Base-by-base conservation (phyloP, 2,113 vertebrate species). In the Lethenteron camtschaticum region DNA sequence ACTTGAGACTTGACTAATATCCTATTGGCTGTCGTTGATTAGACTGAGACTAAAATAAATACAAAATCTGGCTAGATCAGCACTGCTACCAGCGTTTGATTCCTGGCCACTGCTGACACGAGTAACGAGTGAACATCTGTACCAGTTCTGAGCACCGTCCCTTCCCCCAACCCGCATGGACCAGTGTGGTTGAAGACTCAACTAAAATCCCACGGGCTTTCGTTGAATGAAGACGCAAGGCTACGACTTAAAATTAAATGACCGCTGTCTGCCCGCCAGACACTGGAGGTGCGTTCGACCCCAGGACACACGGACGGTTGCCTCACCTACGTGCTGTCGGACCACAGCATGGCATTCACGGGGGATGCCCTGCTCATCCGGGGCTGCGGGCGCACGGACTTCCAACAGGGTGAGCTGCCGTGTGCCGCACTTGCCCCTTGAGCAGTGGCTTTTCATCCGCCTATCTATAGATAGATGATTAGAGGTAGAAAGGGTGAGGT, bases 281-380 rank as follows among this genome's bases (percentile, higher is more conserved):
- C 63, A 70, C 71, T 91, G 78, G 79, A 74, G 13, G 82, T 82
- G 20, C 80, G 75, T 20, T 79, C 86, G 75, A 90, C 87, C 3
- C 88, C 87, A 0, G 89, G 88, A 70, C 88, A 92, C 79, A 91
- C 89, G 0, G 83, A 88, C 0, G 87, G 89, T 20, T 92, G 89
- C 74, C 69, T 86, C 74, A 82, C 83, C 0, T 82, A 84, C 14
- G 82, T 92, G 59, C 73, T 81, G 9, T 78, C 72, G 13, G 85
- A 91, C 74, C 72, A 80, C 63, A 79, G 74, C n/a, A 84, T 88
- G 85, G 88, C 81, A 18, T 92, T 92, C 74, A 91, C 87, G 1
- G 89, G 88, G 7, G 89, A 92, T 3, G 71, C 85, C 10, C 77
- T 92, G 68, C 83, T 92, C 20, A 85, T 92, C 76, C 76, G 88